Evolutionary conservation across 1,140 invertebrate genomes (phyloP), one percentile per base, ranked within the genome.

Genomic region (Bemisia tabaci): DNA sequence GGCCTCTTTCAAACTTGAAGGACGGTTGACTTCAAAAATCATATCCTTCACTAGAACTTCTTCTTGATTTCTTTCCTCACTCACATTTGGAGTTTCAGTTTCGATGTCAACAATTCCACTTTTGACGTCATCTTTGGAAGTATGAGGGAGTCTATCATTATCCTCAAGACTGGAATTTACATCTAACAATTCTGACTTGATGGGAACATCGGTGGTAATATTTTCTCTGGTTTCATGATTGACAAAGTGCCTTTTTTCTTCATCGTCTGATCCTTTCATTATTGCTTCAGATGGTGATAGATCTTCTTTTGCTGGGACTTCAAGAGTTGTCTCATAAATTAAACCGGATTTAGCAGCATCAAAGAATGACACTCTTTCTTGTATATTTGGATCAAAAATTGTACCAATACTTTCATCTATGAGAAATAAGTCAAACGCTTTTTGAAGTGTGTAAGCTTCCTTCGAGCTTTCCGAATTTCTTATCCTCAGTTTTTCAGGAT

Each of bases 11-110:
- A 96, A 79, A 22, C 89, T 87, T 75, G 95, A 82, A 21, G 91
- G 90, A 75, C 84, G 85, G 62, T 87, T 84, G 1, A 89, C 85
- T 81, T 94, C 88, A 60, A 91, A 82, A 1, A 95, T 77, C 25
- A 91, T 77, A n/a, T 91, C 92, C 70, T 84, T 80, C 75, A 94
- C 89, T 72, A 94, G 86, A 2, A 91, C 93, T 80, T 94, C 89
- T 60, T 87, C 84, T 70, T 95, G 89, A 77, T 92, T 87, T 72
- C 86, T 81, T 27, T 83, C 80, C 67, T 82, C 79, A 33, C 80
- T 76, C 23, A 88, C 84, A 5, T 84, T 83, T 5, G 79, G 65
- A 17, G 69, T 79, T 26, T 92, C 92, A 60, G 84, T 82, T 69
- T 85, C 84, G 5, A 85, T 81, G 76, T 95, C 87, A 39, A 95